A percentile compares a stretch with the other conserved stretches of the same genome.
Conservation (phyloP, 2,888 invertebrate species). For the Tinea pellionella region DNA sequence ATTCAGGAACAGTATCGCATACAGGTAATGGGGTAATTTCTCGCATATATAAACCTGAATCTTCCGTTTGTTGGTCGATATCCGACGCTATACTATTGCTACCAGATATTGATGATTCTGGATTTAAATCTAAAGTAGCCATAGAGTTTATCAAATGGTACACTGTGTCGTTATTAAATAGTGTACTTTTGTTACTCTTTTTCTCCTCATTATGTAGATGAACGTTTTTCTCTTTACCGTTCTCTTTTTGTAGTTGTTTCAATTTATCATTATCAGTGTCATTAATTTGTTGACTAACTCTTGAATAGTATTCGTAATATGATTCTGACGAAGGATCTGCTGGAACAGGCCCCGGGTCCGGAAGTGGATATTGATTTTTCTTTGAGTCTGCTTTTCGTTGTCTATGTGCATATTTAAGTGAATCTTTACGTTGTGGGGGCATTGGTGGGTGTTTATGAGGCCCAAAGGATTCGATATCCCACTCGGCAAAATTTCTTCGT, state of each 20-base stretch:
- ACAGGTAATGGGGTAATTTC: constrained; percentile 57
- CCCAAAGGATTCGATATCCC: constrained; percentile 63
- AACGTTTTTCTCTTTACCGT: constrained; percentile 35
- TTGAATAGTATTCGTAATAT: constrained; percentile 63
- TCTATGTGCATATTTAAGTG: constrained; percentile 61
- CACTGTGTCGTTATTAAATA: constrained; percentile 42
- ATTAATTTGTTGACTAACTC: constrained; percentile 63
- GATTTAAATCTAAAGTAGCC: constrained; percentile 55
- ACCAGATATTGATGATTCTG: constrained; percentile 47
- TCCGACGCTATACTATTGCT: constrained; percentile 36
- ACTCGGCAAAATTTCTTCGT: constrained; percentile 66
- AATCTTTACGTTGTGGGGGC: constrained; percentile 60
- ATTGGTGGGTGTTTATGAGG: constrained; percentile 47
- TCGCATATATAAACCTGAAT: constrained; percentile 58
- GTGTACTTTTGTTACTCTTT: constrained; percentile 22
- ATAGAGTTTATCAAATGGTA: constrained; percentile 59
- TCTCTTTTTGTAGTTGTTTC: constrained; percentile 47
- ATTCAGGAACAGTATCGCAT: constrained; percentile 57
- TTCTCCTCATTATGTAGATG: constrained; percentile 21
- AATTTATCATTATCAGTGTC: constrained; percentile 61
- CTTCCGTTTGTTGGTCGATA: constrained; percentile 52
- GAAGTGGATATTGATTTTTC: constrained; percentile 50
- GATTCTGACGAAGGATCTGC: constrained; percentile 60
- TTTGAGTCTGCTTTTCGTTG: constrained; percentile 60
- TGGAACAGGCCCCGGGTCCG: constrained; percentile 59